A percentile compares a stretch with the other conserved stretches of the same genome.
phyloP scores from a whole-genome alignment of 2,797 vertebrate species.

The Ceryle rudis region DNA sequence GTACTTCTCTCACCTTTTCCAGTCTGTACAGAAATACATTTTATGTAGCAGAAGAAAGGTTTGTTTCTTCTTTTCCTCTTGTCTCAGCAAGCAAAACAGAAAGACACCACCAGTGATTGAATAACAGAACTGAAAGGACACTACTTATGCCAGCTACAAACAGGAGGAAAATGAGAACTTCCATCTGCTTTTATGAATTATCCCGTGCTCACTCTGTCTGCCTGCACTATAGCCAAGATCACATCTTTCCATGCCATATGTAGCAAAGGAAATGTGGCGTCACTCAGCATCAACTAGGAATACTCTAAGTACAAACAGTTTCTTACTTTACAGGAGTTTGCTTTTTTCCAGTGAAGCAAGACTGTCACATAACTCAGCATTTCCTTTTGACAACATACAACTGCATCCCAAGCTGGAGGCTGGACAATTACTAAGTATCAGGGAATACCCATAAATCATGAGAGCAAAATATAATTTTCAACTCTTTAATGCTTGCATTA shows the following conservation, averaged over 20 bases:
- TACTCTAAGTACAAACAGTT: neutral
- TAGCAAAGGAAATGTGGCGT: neutral
- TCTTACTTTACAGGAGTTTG: neutral
- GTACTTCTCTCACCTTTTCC: neutral
- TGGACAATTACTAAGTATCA: neutral
- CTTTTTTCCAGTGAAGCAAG: neutral
- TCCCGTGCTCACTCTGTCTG: neutral
- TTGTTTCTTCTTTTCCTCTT: neutral
- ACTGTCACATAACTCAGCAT: neutral
- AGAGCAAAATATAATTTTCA: neutral
- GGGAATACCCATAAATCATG: neutral
- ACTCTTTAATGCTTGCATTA: neutral
- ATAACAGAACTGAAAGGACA: neutral
- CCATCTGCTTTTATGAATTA: conserved; percentile 26
- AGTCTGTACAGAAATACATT: neutral
- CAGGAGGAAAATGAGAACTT: conserved; percentile 8
- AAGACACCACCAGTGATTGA: neutral
- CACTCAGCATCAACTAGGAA: neutral
- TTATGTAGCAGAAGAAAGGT: neutral
- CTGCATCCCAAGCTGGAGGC: neutral
- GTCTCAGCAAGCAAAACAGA: neutral
- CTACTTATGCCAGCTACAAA: neutral
- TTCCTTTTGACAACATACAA: neutral
- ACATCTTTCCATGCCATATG: neutral
- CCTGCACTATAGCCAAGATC: neutral